A percentile compares a stretch with the other conserved stretches of the same genome.
phyloP scores from a whole-genome alignment of 2,113 vertebrate species.

The Mesitornis unicolor region DNA sequence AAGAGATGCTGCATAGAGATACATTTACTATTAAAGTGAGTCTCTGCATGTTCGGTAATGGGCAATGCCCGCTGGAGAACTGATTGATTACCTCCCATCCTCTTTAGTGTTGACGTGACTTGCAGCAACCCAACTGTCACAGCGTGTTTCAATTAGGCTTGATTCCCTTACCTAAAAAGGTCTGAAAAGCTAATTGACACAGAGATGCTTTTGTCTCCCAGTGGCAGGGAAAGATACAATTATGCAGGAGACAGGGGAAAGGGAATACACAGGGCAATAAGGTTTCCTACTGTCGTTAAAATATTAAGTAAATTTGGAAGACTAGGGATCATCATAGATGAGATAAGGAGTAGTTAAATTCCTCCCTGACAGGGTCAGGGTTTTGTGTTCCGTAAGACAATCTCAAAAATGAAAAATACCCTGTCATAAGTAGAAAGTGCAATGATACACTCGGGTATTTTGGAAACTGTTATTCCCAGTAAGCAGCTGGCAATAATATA shows the following conservation, averaged over 20 bases:
- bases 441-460: background rate
- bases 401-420: background rate
- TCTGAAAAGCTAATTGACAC: conserved; percentile 54
- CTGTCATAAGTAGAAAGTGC: background rate
- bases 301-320: background rate
- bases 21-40: background rate
- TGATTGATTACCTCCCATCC: conserved; percentile 9
- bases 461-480: background rate
- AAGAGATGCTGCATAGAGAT: background rate
- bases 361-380: background rate
- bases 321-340: background rate
- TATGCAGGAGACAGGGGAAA: background rate
- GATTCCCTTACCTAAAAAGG: conserved; percentile 34
- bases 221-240: conserved; percentile 22
- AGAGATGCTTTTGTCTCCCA: conserved; percentile 34
- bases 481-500: background rate
- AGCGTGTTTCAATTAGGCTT: conserved; percentile 48
- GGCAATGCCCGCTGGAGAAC: background rate
- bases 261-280: background rate
- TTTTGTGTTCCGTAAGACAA: background rate
- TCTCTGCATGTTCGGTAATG: background rate
- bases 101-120: background rate
- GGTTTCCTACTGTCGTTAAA: conserved; percentile 15
- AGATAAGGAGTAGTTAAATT: background rate
- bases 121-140: background rate